Conservation (phyloP, 2,797 vertebrate genomes). For the Helostoma temminkii region DNA sequence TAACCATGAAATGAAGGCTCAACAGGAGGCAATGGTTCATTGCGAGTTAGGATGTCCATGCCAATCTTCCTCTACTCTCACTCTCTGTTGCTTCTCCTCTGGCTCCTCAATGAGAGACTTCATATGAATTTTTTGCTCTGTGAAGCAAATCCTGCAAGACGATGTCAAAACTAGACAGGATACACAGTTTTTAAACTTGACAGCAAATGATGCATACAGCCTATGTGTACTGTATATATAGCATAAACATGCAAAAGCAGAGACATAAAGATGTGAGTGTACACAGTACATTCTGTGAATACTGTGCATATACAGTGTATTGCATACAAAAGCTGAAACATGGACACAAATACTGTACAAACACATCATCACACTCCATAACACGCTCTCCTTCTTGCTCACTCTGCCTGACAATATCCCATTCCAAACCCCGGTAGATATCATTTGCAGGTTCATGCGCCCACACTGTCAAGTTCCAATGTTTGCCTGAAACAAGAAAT, state of each 20-base stretch:
- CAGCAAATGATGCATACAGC: neutral
- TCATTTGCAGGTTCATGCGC: conserved; percentile 56
- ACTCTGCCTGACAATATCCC: conserved; percentile 54
- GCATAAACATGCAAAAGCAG: conserved; percentile 8
- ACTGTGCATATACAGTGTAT: conserved; percentile 3
- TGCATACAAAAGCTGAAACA: neutral
- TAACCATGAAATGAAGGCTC: conserved; percentile 74
- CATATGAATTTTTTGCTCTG: conserved; percentile 45
- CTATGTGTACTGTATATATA: conserved; percentile 10
- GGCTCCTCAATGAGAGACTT: conserved; percentile 34
- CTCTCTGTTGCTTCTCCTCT: conserved; percentile 11
- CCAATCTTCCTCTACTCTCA: conserved; percentile 12
- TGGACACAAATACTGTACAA: neutral
- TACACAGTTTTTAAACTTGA: conserved; percentile 13
- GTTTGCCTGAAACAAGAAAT: conserved; percentile 62
- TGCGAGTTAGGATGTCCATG: conserved; percentile 14
- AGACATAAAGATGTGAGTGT: neutral
- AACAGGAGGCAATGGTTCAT: conserved; percentile 49
- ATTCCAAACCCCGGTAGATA: conserved; percentile 52
- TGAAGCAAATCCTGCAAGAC: conserved; percentile 26
- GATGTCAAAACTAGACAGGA: conserved; percentile 1
- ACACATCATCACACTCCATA: conserved; percentile 16
- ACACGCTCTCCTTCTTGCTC: conserved; percentile 11
- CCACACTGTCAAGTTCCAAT: conserved; percentile 46
- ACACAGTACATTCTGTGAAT: neutral